Base-by-base conservation (phyloP, 2,797 vertebrate genomes). In the Hyperoplus lanceolatus region DNA sequence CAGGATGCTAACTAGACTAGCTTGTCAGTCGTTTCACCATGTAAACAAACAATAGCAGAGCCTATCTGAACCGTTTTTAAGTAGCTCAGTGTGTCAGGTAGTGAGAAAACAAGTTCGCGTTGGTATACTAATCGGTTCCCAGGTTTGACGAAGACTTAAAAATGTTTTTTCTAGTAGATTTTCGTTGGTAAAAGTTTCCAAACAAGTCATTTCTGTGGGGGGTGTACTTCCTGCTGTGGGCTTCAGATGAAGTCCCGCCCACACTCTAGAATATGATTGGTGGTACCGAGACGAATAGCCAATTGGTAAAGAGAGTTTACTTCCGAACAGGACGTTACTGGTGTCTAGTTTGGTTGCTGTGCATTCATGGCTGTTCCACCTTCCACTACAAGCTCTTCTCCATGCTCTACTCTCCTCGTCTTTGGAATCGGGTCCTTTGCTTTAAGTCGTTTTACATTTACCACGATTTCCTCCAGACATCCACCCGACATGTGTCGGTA, bases 21-120 rank as follows among this genome's bases (percentile, higher is more conserved):
- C 92, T 80, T 13, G 48, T 81, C 87, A 86, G 85, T 89, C 90
- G 87, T 82, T 88, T 88, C 73, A 70, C 72, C 51, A 79, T 88
- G 93, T 95, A 89, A 93, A 95, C 92, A 95, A 93, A 87, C 70
- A 61, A 56, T 29, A 69, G 38, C 60, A 39, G 62, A 50, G 10
- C 16, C 39, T 38, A 12, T 29, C 9, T 8, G 0, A 39, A 14
- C 21, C 1, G 5, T 8, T 41, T 29, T 0, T 36, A 21, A 14
- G 2, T 15, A 1, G 14, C 7, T 46, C 3, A 12, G 5, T 2
- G 15, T 5, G 15, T 6, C 3, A 8, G 4, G 8, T 5, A 3
- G 4, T n/a, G 0, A 11, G 12, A 7, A 15, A 39, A 53, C 29
- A 57, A 51, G 9, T 4, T 4, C 11, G 0, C 5, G 1, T 2